Evolutionary conservation across 2,888 invertebrate species (phyloP).

Genomic region (Cecidostiba fungosa): DNA sequence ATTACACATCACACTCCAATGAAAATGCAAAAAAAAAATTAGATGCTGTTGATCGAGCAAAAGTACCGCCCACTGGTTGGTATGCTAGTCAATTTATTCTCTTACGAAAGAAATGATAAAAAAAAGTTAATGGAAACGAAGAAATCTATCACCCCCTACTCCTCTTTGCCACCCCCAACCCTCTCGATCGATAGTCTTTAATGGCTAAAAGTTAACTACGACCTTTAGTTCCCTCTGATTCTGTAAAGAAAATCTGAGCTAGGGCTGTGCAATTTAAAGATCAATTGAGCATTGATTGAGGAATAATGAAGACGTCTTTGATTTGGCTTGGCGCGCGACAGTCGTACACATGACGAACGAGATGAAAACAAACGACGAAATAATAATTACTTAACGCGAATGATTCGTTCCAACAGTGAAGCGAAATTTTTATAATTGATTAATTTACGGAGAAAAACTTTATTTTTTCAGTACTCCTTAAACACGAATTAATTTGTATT

Average conservation of each 20-base stretch:
- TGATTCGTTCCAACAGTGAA: not conserved
- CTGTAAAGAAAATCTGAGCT: constrained; percentile 52
- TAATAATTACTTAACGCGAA: not conserved
- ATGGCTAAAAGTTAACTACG: constrained; percentile 63
- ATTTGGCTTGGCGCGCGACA: constrained; percentile 12
- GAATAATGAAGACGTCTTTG: constrained; percentile 28
- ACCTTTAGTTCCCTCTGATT: constrained; percentile 57
- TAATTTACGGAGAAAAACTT: not conserved
- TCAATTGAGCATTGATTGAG: constrained; percentile 47
- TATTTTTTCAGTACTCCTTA: not conserved
- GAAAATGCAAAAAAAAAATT: constrained; percentile 48
- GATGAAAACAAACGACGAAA: constrained; percentile 37
- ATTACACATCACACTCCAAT: constrained; percentile 10
- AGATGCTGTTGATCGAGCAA: constrained; percentile 63
- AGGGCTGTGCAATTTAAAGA: constrained; percentile 61
- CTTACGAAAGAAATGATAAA: constrained; percentile 58
- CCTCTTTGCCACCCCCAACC: not conserved
- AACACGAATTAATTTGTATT: not conserved
- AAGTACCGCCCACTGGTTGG: constrained; percentile 59
- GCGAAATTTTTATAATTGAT: not conserved
- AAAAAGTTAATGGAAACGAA: constrained; percentile 36
- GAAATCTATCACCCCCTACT: constrained; percentile 47
- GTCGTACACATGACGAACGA: constrained; percentile 44
- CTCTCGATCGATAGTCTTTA: constrained; percentile 58
- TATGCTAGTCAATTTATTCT: constrained; percentile 67